Base-by-base conservation (phyloP, 1,140 invertebrate species). In the Bacillus rossius region DNA sequence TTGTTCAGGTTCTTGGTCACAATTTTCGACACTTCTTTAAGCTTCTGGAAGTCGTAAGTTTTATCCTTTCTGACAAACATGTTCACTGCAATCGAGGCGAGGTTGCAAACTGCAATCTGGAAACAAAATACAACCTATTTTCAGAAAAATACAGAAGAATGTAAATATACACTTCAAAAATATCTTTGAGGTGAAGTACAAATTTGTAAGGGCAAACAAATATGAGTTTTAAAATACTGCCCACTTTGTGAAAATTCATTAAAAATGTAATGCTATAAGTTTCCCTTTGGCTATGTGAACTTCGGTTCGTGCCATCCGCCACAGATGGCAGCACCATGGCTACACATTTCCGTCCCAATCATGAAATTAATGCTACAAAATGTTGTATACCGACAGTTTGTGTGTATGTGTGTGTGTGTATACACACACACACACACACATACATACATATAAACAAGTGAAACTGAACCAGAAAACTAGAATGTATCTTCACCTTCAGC, bases 41-140 rank as follows among this genome's bases (percentile, higher is more conserved):
- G 77, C 71, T 94, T 93, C 2, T 81, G 65, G 73, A 99, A 99
- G 72, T 99, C 91, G 70, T 88, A 99, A 0, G 80, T 87, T 37
- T 75, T 77, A 49, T 86, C 81, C 3, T 82, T 67, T 59, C 85
- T 87, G 0, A 99, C 92, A 79, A 93, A 99, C 86, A 92, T 93
- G 70, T 96, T 98, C 0, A 99, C 77, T n/a, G 97, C 96, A 64
- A 99, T 91, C 0, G 97, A 99, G 1, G 96, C 97, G 67, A 99
- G 81, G 79, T 99, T 99, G 74, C 98, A 99, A 0, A 99, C 97
- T 23, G 96, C 97, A 29, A 98, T 75, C 81, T 85, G 66, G 42
- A 34, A 34, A 34, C 29, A 34, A 34, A 34, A 34, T n/a, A n/a
- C n/a, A n/a, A 43, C 40, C 53, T 29, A 29, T 55, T 13, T 37